Evolutionary conservation across 2,113 vertebrate genomes (phyloP).

Genomic region (Gadus macrocephalus): DNA sequence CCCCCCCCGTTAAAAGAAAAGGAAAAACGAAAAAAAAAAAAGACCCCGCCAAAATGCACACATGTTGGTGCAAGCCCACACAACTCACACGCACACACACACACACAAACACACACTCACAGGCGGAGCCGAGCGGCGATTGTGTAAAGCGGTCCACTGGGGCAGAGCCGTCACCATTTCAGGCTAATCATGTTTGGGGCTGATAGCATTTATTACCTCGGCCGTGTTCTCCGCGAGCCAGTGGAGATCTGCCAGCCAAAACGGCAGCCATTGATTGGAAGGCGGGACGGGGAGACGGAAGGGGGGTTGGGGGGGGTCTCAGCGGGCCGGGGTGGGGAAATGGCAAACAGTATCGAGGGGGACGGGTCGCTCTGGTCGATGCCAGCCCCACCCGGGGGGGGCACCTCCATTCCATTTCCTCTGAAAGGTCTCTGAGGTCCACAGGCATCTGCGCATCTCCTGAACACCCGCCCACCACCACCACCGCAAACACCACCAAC

Average conservation of each 20-base stretch:
- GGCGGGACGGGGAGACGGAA: background rate
- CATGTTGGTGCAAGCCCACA: no score
- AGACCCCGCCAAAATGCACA: no score
- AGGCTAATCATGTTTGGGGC: slow-evolving; percentile 27
- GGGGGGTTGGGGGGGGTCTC: slow-evolving; percentile 23
- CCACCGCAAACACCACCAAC: background rate
- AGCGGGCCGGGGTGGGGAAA: slow-evolving; percentile 39
- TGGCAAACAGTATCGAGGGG: slow-evolving; percentile 28
- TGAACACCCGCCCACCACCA: slow-evolving; percentile 3
- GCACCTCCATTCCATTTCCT: slow-evolving; percentile 32
- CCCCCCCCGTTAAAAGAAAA: slow-evolving; percentile 10
- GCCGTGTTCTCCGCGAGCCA: slow-evolving; percentile 24
- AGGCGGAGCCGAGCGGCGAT: background rate
- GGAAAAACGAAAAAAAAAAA: background rate
- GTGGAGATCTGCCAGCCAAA: slow-evolving; percentile 17
- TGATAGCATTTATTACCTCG: slow-evolving; percentile 38
- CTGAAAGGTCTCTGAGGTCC: slow-evolving; percentile 13
- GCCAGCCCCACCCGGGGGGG: slow-evolving; percentile 7
- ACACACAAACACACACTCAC: background rate
- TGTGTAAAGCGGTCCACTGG: background rate
- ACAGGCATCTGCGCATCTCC: slow-evolving; percentile 23
- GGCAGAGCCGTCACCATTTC: slow-evolving; percentile 3
- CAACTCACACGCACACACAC: no score
- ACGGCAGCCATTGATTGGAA: slow-evolving; percentile 38
- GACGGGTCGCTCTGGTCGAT: slow-evolving; percentile 29